phyloP scores from a whole-genome alignment of 2,113 vertebrate species.

The Sylvia atricapilla region DNA sequence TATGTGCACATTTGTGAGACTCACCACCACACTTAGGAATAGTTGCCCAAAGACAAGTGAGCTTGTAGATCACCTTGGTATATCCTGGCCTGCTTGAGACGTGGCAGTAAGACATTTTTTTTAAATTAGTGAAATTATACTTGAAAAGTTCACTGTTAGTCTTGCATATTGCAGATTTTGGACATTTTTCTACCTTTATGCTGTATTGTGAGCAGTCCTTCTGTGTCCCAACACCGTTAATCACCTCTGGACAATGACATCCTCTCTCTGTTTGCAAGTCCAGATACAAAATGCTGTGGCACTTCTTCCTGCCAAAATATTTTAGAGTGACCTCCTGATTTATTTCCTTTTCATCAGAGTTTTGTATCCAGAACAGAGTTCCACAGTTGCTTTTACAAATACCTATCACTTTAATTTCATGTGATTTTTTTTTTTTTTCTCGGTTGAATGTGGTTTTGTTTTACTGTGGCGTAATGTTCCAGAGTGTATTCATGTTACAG shows the following conservation, averaged over 20 bases:
- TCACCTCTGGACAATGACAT: background rate
- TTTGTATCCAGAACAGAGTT: background rate
- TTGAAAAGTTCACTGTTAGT: background rate
- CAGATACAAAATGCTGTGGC: background rate
- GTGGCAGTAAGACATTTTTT: background rate
- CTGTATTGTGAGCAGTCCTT: background rate
- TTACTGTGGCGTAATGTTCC: background rate
- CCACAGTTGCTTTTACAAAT: background rate
- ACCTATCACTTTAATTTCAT: background rate
- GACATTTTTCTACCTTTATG: background rate
- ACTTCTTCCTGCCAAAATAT: background rate
- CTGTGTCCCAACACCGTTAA: background rate
- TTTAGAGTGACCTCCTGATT: background rate
- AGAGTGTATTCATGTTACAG: background rate
- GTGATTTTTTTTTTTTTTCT: background rate
- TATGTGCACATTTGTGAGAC: fast-evolving
- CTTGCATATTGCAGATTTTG: background rate
- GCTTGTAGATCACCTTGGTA: background rate
- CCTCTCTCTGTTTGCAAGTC: background rate
- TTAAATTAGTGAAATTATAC: background rate
- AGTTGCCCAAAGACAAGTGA: background rate
- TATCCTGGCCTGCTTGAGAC: background rate
- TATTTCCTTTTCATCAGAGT: background rate
- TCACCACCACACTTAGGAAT: background rate
- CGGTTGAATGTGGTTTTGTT: background rate